Evolutionary conservation across 1,140 invertebrate genomes (phyloP), one percentile per base, ranked within the genome.

Genomic region (Argopecten irradians): DNA sequence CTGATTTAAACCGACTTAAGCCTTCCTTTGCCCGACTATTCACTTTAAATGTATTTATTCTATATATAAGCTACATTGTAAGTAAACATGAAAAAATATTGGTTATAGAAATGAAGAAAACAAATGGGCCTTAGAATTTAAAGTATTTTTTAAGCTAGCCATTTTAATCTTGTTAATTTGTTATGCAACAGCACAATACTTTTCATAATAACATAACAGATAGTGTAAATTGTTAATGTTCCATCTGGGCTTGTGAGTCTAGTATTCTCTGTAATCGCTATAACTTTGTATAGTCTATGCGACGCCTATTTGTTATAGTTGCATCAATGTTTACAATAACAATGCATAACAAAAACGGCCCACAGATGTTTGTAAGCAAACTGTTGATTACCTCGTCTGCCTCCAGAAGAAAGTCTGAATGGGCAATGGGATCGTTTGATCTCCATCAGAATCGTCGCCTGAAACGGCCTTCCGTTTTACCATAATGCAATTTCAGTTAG

Each of bases 371-470:
- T 28, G n/a, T 13, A 82, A 41, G 33, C 28, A 33, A 85, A 87
- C n/a, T 34, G 19, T 83, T 88, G 90, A 92, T 95, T 95, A 98
- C 96, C 98, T 98, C 90, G 98, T 98, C 96, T 99, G 98, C 93
- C 98, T 97, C 99, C 99, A 99, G 89, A 99, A 97, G 96, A 99
- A 99, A 90, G 98, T 98, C 95, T 99, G 99, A 89, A 99, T 98
- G 3, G 99, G 98, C 90, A 99, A 97, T n/a, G 99, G 99, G 90
- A 99, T 96, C 88, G 97, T 96, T 85, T 96, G 94, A 92, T 98
- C 97, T 92, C 93, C 92, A 41, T 94, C 94, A 82, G 91, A 28
- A 87, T 95, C 94, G 83, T 93, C 92, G 16, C 92, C 91, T 41
- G 91, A 89, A 16, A 91, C 89, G n/a, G 89, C 90, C 82, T 95